These are phyloP conservation scores for Volucella bombylans DNA, from an alignment of 2,888 invertebrate species.

Conservation along the genomic window DNA sequence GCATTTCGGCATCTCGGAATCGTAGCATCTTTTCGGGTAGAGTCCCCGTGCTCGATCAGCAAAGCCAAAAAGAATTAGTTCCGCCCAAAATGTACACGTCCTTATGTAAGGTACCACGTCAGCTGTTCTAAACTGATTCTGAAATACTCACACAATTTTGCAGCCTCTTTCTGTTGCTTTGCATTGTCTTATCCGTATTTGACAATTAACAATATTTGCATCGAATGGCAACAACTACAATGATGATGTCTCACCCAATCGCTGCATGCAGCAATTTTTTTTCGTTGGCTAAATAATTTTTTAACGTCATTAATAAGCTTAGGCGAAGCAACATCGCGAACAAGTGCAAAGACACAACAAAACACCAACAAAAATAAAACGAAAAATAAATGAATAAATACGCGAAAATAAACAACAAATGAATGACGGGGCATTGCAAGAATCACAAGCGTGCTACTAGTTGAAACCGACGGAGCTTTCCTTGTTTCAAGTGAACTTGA, in stretches of 20 bases:
- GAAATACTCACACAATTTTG: constrained; percentile 8
- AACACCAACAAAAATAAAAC: constrained; percentile 32
- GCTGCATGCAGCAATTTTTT: constrained; percentile 42
- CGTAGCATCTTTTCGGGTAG: neutral
- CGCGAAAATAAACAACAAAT: constrained; percentile 65
- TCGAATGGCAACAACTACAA: neutral
- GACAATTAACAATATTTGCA: neutral
- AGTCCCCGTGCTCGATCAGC: constrained; percentile 22
- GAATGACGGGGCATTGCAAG: constrained; percentile 33
- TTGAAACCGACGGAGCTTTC: constrained; percentile 64
- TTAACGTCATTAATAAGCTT: constrained; percentile 74
- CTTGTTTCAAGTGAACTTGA: constrained; percentile 71
- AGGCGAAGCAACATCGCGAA: constrained; percentile 67
- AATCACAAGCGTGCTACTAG: constrained; percentile 47
- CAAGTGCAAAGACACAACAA: constrained; percentile 48
- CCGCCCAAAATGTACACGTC: constrained; percentile 11
- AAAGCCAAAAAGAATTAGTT: constrained; percentile 21
- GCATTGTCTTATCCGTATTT: constrained; percentile 23
- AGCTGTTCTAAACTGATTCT: constrained; percentile 37
- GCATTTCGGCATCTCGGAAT: no score
- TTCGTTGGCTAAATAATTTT: constrained; percentile 51
- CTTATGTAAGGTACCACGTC: constrained; percentile 19
- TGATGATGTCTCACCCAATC: constrained; percentile 31
- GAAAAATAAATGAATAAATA: constrained; percentile 57
- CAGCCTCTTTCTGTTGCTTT: constrained; percentile 20